Percentiles rank a stretch among this genome's conserved stretches.
Evolutionary conservation across 2,113 vertebrate genomes (phyloP).

Genomic region (Onychostruthus taczanowskii): DNA sequence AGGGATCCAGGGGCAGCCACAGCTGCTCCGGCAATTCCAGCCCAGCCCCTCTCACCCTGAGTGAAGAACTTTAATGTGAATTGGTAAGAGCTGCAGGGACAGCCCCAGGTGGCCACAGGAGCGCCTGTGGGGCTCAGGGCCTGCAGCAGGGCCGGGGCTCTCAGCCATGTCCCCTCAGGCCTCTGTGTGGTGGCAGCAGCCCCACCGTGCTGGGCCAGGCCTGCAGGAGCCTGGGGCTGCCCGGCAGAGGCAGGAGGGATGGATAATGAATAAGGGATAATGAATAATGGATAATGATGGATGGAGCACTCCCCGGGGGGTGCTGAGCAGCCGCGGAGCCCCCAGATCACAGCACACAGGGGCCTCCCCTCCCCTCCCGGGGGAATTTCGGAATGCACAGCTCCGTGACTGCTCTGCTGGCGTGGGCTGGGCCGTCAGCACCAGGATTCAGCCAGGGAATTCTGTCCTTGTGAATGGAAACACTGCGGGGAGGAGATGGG

Average conservation of each 20-base stretch:
- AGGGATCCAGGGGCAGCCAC: background rate
- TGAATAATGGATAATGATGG: background rate
- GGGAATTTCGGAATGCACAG: background rate
- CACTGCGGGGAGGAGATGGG: background rate
- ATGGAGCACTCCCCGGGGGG: background rate
- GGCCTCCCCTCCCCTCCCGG: background rate
- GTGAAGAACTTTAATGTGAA: accelerated
- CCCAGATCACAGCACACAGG: background rate
- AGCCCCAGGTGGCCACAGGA: background rate
- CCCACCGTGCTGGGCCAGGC: background rate
- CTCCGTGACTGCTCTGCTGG: background rate
- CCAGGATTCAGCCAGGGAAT: background rate
- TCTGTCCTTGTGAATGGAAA: background rate
- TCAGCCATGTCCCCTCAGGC: too few relatives aligned
- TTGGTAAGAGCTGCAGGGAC: too few relatives aligned
- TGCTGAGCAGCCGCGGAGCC: background rate
- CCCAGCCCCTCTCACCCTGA: background rate
- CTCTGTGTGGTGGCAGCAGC: background rate
- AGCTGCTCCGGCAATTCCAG: background rate
- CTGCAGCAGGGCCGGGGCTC: background rate
- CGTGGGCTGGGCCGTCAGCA: background rate
- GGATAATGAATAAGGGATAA: background rate
- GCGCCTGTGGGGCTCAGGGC: accelerated
- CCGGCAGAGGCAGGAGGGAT: background rate
- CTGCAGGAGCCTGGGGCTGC: too few relatives aligned